These are phyloP conservation scores for Prolemur simus DNA, from an alignment of 2,113 vertebrate species.

Conservation along the genomic window DNA sequence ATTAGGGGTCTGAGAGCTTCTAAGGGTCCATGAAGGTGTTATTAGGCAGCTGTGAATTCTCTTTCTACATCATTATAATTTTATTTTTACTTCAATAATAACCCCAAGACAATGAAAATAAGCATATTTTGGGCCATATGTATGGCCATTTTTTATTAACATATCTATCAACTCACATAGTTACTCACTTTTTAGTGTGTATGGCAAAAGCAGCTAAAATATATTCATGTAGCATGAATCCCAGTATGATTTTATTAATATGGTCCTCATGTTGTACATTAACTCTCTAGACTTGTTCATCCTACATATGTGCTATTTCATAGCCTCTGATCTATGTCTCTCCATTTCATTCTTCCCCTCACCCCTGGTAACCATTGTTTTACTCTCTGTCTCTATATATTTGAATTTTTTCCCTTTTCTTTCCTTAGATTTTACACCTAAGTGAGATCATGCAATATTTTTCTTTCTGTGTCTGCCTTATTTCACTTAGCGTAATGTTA, in stretches of 20 bases:
- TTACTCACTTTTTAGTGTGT: neutral
- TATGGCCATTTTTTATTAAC: neutral
- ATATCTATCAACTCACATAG: neutral
- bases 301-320: neutral
- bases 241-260: neutral
- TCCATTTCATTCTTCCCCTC: neutral
- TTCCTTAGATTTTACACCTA: neutral
- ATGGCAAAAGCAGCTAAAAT: neutral
- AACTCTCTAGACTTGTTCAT: neutral
- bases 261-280: neutral
- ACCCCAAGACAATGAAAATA: neutral
- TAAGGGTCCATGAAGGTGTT: neutral
- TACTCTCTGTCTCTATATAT: neutral
- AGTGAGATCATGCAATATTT: neutral
- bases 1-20: neutral
- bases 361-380: neutral
- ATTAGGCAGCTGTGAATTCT: neutral
- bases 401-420: neutral
- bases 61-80: neutral
- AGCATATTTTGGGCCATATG: neutral
- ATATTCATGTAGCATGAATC: neutral
- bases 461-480: neutral
- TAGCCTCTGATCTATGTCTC: neutral
- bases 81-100: conserved; percentile 36
- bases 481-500: neutral